phyloP scores from a whole-genome alignment of 2,888 invertebrate genomes.

The Entomobrya multifasciata region DNA sequence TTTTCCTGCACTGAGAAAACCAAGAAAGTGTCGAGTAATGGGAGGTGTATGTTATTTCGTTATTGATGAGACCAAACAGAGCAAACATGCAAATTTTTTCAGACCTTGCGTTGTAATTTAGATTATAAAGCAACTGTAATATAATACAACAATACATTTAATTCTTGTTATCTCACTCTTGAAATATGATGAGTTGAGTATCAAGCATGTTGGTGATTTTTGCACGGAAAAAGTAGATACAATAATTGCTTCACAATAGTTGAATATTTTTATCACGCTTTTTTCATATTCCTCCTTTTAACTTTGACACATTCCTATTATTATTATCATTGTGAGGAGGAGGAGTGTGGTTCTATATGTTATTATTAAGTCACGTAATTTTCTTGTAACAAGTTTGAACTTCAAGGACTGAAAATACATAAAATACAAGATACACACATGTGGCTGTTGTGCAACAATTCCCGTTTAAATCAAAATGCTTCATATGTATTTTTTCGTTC shows the following conservation, averaged over 20 bases:
- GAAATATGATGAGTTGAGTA: no score
- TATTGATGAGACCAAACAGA: neutral
- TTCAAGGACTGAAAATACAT: conserved; percentile 40
- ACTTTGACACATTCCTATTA: conserved; percentile 36
- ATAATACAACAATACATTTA: neutral
- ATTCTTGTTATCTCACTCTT: neutral
- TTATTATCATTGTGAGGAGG: neutral
- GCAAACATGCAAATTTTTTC: neutral
- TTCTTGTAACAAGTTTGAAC: conserved; percentile 29
- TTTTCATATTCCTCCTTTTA: neutral
- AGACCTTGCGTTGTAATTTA: neutral
- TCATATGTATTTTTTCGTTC: conserved; percentile 31
- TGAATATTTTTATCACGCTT: neutral
- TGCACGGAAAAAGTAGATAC: conserved; percentile 2
- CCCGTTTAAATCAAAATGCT: conserved; percentile 1
- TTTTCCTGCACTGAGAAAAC: no score
- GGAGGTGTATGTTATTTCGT: neutral
- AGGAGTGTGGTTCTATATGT: neutral
- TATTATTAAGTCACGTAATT: conserved; percentile 59
- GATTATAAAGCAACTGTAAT: neutral
- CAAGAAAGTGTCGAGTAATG: neutral
- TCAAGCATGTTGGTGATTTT: neutral
- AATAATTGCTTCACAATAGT: no score
- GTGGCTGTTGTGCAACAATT: conserved; percentile 28
- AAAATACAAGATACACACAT: no score